These are phyloP conservation scores for Cacajao melanocephalus DNA, from an alignment of 2,797 vertebrate species.

Conservation along the genomic window DNA sequence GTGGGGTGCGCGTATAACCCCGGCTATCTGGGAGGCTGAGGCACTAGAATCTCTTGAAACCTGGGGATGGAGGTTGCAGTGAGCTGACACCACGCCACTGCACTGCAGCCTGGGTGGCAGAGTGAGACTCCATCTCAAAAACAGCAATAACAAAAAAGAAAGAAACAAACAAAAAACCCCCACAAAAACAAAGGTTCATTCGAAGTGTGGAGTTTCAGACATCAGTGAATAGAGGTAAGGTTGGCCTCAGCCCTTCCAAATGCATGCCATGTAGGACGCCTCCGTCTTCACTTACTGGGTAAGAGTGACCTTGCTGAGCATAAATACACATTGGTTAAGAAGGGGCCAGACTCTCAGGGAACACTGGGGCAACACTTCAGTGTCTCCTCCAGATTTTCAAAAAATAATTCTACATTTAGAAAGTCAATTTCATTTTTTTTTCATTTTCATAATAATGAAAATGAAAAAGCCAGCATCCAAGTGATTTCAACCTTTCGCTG, in stretches of 20 bases:
- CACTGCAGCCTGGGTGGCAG: not conserved
- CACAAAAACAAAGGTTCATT: not conserved
- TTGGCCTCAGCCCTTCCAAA: not conserved
- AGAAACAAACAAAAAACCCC: not conserved
- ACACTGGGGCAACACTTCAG: not conserved
- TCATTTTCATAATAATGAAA: constrained; percentile 33
- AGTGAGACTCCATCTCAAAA: not conserved
- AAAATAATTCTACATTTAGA: constrained; percentile 4
- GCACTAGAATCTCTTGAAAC: fast-evolving
- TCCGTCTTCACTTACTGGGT: not conserved
- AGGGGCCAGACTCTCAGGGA: not conserved
- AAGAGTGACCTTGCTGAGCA: not conserved
- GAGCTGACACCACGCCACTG: not conserved
- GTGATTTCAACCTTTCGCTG: constrained; percentile 53
- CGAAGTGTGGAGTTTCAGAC: constrained; percentile 2
- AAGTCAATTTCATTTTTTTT: not conserved
- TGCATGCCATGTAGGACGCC: not conserved
- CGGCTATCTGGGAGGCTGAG: not conserved
- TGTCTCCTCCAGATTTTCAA: not conserved
- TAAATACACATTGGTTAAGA: not conserved
- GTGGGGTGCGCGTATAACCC: too few species aligned
- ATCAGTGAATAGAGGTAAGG: not conserved
- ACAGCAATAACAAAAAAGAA: not conserved
- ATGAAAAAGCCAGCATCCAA: constrained; percentile 30
- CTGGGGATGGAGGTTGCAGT: fast-evolving